Evolutionary conservation across 2,797 vertebrate species (phyloP), one percentile per base, ranked within the genome.

Genomic region (Hipposideros larvatus): DNA sequence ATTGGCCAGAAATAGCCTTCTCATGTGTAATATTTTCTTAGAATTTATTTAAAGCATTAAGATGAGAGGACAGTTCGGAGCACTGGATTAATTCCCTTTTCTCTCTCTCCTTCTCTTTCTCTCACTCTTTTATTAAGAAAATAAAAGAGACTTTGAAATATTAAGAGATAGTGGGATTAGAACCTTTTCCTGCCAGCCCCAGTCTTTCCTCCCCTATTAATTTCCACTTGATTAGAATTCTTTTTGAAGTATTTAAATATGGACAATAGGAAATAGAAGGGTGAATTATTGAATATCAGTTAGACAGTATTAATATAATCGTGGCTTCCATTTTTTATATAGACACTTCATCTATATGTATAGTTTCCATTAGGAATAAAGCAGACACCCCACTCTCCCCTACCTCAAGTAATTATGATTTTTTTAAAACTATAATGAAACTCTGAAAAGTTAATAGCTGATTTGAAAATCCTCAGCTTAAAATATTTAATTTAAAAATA

Each of bases 121-220:
- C 97, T 97, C 61, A 82, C 96, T 96, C 97, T 98, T 99, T 99
- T 99, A 99, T 99, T 99, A 99, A 98, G 98, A 99, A 99, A 99
- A 99, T 99, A 99, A 99, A 99, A 99, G 99, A 99, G 99, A 99
- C 99, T 99, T 99, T 99, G 99, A 99, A 99, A 99, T 99, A 99
- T 99, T 99, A 99, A 99, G 99, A 99, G 99, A 99, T 99, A 99
- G 99, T 98, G 97, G 99, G 99, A 99, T 99, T 99, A 99, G 99
- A 99, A 99, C 99, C 99, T 99, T 99, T 99, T 99, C 99, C 99
- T 99, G 99, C 99, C 99, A 99, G 98, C 99, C 99, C 99, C 98
- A 99, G 99, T 99, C 99, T 99, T 99, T 98, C 98, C 99, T 99
- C 99, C 98, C 98, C 99, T 99, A 99, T 99, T 99, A 99, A 99